Percentiles rank a stretch among this genome's conserved stretches.
Evolutionary conservation across 2,797 vertebrate genomes (phyloP).

Genomic region (Kryptolebias ocellatus): DNA sequence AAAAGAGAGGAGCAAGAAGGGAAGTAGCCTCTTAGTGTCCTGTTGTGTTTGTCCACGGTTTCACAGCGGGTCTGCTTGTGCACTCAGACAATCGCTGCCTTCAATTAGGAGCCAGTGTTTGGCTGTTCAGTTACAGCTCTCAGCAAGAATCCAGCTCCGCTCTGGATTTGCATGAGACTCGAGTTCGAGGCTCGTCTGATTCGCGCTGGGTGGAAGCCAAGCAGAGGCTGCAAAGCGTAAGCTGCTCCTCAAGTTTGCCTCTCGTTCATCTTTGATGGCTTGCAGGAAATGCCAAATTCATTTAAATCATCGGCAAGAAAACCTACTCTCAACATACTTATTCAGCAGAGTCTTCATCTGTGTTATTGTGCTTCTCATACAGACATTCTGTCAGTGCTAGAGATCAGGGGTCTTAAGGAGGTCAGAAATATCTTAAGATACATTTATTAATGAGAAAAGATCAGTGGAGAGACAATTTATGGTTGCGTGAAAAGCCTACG

Average conservation of each 20-base stretch:
- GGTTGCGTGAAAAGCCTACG: background rate
- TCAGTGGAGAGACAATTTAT: conserved; percentile 2
- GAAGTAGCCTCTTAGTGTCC: conserved; percentile 53
- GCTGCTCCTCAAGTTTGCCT: conserved; percentile 19
- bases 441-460: conserved; percentile 15
- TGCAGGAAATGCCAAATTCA: conserved; percentile 48
- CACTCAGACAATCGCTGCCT: conserved; percentile 63
- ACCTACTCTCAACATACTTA: background rate
- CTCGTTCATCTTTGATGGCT: conserved; percentile 40
- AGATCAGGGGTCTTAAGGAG: conserved; percentile 35
- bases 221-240: conserved; percentile 15
- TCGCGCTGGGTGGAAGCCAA: conserved; percentile 58
- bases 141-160: conserved; percentile 57
- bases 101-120: conserved; percentile 74
- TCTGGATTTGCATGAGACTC: conserved; percentile 53
- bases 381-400: conserved; percentile 13
- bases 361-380: conserved; percentile 11
- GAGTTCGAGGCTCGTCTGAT: conserved; percentile 55
- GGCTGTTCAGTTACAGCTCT: conserved; percentile 63
- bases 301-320: conserved; percentile 33
- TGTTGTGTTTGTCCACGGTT: conserved; percentile 61
- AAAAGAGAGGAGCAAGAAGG: conserved; percentile 35
- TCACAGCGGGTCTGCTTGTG: conserved; percentile 56
- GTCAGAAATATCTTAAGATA: conserved; percentile 27
- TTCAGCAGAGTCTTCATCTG: conserved; percentile 22